Conservation (phyloP, 2,113 vertebrate genomes). For the Oreotragus oreotragus region DNA sequence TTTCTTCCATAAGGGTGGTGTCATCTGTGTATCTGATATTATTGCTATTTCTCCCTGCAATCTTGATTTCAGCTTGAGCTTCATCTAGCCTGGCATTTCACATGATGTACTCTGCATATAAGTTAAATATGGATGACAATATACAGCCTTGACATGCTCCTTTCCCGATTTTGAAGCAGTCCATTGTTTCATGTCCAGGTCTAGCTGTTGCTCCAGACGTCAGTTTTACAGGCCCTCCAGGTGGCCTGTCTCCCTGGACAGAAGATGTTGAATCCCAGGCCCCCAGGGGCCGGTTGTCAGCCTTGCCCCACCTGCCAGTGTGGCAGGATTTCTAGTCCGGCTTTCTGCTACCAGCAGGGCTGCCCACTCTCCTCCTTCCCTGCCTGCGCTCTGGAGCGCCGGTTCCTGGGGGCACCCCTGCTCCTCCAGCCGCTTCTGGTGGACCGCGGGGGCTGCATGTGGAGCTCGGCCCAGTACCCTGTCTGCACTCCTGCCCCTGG, state of each 20-base stretch:
- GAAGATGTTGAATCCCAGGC: neutral
- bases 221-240: rapidly evolving
- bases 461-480: rapidly evolving
- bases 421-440: neutral
- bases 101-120: no score
- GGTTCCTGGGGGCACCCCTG: neutral
- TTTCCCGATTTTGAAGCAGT: no score
- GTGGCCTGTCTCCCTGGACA: neutral
- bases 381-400: neutral
- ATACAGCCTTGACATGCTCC: no score
- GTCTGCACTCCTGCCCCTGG: neutral
- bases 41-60: no score
- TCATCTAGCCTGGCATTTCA: no score
- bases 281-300: neutral
- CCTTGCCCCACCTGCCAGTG: neutral
- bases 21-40: no score
- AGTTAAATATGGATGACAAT: no score
- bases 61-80: no score
- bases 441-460: neutral
- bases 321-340: neutral
- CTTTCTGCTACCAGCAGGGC: neutral
- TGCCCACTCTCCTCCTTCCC: neutral
- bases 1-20: no score
- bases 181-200: no score
- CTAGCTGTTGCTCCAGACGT: neutral